These are phyloP conservation scores for Plectropomus leopardus DNA, from an alignment of 2,113 vertebrate genomes.

Conservation along the genomic window DNA sequence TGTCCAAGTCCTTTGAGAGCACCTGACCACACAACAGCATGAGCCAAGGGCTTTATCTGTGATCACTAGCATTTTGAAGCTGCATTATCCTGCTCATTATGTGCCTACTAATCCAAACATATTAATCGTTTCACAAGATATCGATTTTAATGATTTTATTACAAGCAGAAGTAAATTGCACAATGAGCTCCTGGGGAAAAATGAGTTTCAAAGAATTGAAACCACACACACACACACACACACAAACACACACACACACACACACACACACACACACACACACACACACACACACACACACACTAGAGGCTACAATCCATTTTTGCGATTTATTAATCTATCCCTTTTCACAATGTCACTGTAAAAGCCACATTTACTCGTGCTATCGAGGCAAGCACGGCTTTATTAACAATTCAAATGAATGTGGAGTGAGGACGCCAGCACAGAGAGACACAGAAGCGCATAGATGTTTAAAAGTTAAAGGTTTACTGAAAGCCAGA, in stretches of 20 bases:
- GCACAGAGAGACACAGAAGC: not conserved
- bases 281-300: no score
- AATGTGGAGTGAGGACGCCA: not conserved
- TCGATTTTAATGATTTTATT: slow-evolving; percentile 51
- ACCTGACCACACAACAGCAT: slow-evolving; percentile 42
- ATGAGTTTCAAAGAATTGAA: slow-evolving; percentile 19
- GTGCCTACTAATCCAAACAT: slow-evolving; percentile 49
- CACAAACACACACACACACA: no score
- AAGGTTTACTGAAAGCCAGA: slow-evolving; percentile 23
- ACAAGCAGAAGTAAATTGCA: slow-evolving; percentile 30
- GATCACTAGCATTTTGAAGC: slow-evolving; percentile 37
- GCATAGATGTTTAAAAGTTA: slow-evolving; percentile 19
- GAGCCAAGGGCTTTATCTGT: slow-evolving; percentile 39
- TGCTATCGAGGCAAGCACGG: not conserved
- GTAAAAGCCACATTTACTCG: slow-evolving; percentile 23
- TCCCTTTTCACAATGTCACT: not conserved
- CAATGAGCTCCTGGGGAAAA: slow-evolving; percentile 12
- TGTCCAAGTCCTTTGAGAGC: slow-evolving; percentile 37
- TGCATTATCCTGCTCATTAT: slow-evolving; percentile 48
- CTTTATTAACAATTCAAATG: slow-evolving; percentile 21
- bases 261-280: no score
- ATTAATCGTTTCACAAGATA: slow-evolving; percentile 47
- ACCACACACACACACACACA: not conserved
- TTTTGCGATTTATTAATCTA: not conserved
- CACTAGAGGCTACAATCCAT: not conserved